A percentile compares a stretch with the other conserved stretches of the same genome.
These are phyloP conservation scores for Dolichotis patagonum DNA, from an alignment of 2,113 vertebrate species.

Conservation along the genomic window DNA sequence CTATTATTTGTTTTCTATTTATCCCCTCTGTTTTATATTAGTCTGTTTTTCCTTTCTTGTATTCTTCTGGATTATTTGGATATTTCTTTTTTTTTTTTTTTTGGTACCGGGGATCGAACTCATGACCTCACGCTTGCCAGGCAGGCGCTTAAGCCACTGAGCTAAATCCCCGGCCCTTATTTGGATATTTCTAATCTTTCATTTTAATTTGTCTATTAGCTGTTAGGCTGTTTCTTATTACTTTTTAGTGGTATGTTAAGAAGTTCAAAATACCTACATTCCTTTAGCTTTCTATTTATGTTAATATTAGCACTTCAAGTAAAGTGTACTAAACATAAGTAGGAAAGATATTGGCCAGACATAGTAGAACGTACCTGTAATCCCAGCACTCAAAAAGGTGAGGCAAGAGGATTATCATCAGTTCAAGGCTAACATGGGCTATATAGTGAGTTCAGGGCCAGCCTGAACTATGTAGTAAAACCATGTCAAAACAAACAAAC, in stretches of 20 bases:
- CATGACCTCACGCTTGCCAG: too few species aligned
- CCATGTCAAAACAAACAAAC: background rate
- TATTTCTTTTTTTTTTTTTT: too few species aligned
- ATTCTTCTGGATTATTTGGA: background rate
- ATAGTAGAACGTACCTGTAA: background rate
- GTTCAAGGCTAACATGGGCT: background rate
- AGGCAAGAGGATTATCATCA: background rate
- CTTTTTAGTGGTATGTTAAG: background rate
- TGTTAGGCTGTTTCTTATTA: conserved; percentile 65
- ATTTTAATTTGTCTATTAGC: background rate
- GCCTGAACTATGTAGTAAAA: background rate
- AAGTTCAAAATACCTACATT: background rate
- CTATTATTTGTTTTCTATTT: background rate
- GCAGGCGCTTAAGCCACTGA: too few species aligned
- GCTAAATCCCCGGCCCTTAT: too few species aligned
- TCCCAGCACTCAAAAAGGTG: background rate
- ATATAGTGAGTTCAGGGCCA: background rate
- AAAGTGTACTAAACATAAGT: background rate
- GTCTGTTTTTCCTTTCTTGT: background rate
- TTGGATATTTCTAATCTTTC: background rate
- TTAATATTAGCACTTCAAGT: background rate
- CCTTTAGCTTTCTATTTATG: background rate
- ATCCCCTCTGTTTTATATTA: background rate
- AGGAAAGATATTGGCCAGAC: background rate
- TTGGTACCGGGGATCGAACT: too few species aligned